Base-by-base conservation (phyloP, 2,113 vertebrate species). In the Polyodon spathula region DNA sequence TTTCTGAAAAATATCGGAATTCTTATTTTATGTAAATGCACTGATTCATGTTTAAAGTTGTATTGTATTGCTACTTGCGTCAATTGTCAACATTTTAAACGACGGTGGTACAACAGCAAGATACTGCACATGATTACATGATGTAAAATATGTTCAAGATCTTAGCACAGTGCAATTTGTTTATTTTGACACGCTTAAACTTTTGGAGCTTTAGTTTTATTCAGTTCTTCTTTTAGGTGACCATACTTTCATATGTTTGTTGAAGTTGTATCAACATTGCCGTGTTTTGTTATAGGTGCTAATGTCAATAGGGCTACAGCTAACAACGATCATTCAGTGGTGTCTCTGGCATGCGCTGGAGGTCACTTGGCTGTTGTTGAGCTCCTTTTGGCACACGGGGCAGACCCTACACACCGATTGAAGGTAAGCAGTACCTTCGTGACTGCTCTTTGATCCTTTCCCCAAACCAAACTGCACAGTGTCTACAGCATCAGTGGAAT, bases 321-420 rank as follows among this genome's bases (percentile, higher is more conserved):
- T 68, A 99, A 97, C 75, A 99, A 99, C 62, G 96, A 99, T 81
- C 96, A 99, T 83, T 97, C 96, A n/a, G 96, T 98, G 65, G 93
- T 98, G 73, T 99, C 96, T 0, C 81, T 99, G 78, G 96, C 96
- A 42, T 99, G 95, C 71, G 94, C 95, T 2, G 96, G 96, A 63
- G 96, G 95, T 48, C 96, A 99, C 81, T 79, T 99, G 72, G 92
- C 95, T 39, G 95, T 99, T 41, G 96, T 99, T 71, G 95, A 99
- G 80, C 84, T 97, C 67, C 86, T 99, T 17, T 83, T 99, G 81
- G 94, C 96, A 54, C 94, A 99, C 12, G 96, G 96, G 56, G 95
- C 96, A 6, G 96, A 99, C 76, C 96, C 96, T 51, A 98, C 95
- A 63, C 95, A 99, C 80, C 90, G 96, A 76, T 92, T 98, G 66